These are phyloP conservation scores for Cryptoprocta ferox DNA, from an alignment of 2,797 vertebrate species.

Conservation along the genomic window DNA sequence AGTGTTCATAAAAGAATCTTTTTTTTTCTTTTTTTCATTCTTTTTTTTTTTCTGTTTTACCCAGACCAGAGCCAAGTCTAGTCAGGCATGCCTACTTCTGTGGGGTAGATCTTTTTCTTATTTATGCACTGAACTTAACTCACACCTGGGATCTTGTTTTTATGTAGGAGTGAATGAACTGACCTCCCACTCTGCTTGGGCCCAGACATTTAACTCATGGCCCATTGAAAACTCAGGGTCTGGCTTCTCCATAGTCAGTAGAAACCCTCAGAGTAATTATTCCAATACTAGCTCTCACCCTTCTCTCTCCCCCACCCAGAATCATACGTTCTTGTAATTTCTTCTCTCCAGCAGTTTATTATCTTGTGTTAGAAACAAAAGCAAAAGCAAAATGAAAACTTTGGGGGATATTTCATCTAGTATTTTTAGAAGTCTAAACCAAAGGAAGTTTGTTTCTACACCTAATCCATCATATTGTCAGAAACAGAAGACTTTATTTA, in stretches of 20 bases:
- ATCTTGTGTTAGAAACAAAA: constrained; percentile 23
- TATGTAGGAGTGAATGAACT: neutral
- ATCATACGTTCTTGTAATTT: neutral
- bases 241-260: neutral
- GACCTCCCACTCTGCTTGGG: neutral
- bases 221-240: neutral
- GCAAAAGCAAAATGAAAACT: neutral
- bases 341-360: neutral
- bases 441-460: constrained; percentile 22
- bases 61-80: neutral
- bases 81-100: neutral
- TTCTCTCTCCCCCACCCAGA: neutral
- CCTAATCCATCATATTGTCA: constrained; percentile 1
- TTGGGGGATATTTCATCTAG: neutral
- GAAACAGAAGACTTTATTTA: constrained; percentile 10
- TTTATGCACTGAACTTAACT: neutral
- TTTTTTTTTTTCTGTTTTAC: neutral
- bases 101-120: neutral
- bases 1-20: neutral
- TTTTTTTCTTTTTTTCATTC: neutral
- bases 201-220: neutral
- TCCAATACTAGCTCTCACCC: neutral
- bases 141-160: neutral
- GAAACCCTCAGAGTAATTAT: neutral
- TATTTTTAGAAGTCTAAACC: constrained; percentile 19